These are phyloP conservation scores for Piprites chloris DNA, from an alignment of 2,113 vertebrate genomes.

Conservation along the genomic window DNA sequence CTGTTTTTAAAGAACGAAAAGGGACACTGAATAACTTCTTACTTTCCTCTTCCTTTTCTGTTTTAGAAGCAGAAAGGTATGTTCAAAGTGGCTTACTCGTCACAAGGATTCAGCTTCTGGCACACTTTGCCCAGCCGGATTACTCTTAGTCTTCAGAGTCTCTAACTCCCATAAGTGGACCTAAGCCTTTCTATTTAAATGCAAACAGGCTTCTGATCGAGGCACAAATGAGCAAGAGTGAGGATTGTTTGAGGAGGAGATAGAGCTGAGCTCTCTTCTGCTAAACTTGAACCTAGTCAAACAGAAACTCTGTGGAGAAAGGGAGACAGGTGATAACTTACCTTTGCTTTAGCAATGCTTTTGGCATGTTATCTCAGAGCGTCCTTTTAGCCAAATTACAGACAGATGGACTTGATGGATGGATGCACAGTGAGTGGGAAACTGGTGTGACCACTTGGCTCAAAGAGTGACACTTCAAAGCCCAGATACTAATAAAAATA, in stretches of 20 bases:
- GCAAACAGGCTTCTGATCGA: neutral
- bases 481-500: neutral
- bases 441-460: neutral
- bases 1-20: neutral
- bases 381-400: neutral
- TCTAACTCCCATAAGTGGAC: fast-evolving
- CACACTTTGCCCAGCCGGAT: neutral
- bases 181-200: neutral
- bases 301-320: neutral
- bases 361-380: neutral
- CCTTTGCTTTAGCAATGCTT: neutral
- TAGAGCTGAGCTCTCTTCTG: neutral
- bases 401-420: neutral
- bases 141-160: neutral
- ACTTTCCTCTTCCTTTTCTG: neutral
- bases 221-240: neutral
- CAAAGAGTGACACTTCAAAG: neutral
- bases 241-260: neutral
- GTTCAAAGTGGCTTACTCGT: neutral
- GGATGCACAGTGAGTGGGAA: neutral
- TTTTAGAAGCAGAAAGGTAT: neutral
- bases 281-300: neutral
- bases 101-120: neutral
- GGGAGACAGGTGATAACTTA: neutral
- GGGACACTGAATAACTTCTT: neutral